phyloP scores from a whole-genome alignment of 2,888 invertebrate genomes.

The Aphelenchoides bicaudatus region DNA sequence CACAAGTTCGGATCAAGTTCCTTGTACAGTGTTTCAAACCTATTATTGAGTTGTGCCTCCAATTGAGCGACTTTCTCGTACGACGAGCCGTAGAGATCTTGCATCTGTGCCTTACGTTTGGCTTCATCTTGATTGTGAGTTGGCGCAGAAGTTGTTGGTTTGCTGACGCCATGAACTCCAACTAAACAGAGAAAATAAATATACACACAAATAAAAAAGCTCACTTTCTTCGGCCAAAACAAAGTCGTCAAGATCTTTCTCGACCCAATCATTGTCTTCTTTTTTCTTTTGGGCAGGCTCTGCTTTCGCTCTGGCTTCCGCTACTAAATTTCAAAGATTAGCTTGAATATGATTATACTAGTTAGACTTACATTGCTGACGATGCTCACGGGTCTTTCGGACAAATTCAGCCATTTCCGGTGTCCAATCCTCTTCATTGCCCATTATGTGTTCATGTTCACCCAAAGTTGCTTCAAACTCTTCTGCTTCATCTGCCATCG shows the following conservation, averaged over 20 bases:
- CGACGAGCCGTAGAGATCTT: background rate
- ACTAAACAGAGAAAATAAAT: conserved; percentile 2
- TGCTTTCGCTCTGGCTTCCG: background rate
- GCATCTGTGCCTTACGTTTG: background rate
- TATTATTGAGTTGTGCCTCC: background rate
- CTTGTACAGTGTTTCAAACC: conserved; percentile 20
- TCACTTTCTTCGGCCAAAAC: conserved; percentile 27
- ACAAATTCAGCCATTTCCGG: conserved; percentile 29
- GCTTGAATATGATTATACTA: background rate
- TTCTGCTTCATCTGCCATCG: background rate
- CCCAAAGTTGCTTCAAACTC: background rate
- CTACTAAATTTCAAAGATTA: background rate
- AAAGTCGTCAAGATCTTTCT: conserved; percentile 25
- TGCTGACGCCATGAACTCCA: conserved; percentile 3
- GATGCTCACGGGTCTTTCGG: conserved; percentile 26
- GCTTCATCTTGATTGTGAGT: background rate
- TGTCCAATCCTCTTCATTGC: conserved; percentile 27
- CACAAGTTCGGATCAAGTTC: conserved; percentile 20
- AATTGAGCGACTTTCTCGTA: background rate
- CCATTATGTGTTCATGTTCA: conserved; percentile 8
- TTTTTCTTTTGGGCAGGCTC: background rate
- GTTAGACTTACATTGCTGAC: conserved; percentile 30
- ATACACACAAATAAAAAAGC: conserved; percentile 6
- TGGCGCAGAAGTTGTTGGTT: conserved; percentile 11
- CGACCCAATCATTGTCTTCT: conserved; percentile 18